These are phyloP conservation scores for Sesamia inferens DNA, from an alignment of 2,888 invertebrate genomes.

Conservation along the genomic window DNA sequence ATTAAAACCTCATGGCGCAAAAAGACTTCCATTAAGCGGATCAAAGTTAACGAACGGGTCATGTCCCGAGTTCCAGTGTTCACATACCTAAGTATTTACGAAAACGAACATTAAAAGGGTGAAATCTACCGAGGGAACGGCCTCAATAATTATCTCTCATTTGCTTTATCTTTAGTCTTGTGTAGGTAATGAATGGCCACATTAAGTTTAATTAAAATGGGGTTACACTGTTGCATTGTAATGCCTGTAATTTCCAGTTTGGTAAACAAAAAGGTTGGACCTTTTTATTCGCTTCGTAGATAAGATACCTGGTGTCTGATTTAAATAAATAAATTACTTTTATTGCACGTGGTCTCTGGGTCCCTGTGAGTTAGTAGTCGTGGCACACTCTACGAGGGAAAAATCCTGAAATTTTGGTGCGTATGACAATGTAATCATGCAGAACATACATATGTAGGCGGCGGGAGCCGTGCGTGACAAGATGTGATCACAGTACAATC, in stretches of 20 bases:
- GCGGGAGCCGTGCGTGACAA: slow-evolving; percentile 35
- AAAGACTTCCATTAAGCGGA: slow-evolving; percentile 50
- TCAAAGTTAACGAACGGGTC: slow-evolving; percentile 54
- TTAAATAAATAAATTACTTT: slow-evolving; percentile 44
- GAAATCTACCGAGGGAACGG: slow-evolving; percentile 68
- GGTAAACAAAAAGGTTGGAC: slow-evolving; percentile 43
- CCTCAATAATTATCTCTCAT: slow-evolving; percentile 74
- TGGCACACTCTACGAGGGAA: not conserved
- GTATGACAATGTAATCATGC: slow-evolving; percentile 53
- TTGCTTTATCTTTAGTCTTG: slow-evolving; percentile 74
- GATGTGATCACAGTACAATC: slow-evolving; percentile 41
- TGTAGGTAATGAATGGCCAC: slow-evolving; percentile 71
- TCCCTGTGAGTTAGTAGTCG: not conserved
- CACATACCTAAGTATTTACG: slow-evolving; percentile 58
- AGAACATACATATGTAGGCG: slow-evolving; percentile 43
- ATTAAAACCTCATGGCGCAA: slow-evolving; percentile 49
- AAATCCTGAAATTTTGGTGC: slow-evolving; percentile 6
- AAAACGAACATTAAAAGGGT: slow-evolving; percentile 61
- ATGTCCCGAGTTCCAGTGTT: slow-evolving; percentile 41
- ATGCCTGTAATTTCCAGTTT: slow-evolving; percentile 47
- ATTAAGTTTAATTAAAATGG: slow-evolving; percentile 78
- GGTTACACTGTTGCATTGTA: slow-evolving; percentile 57
- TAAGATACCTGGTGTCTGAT: slow-evolving; percentile 11
- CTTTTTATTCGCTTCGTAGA: slow-evolving; percentile 28
- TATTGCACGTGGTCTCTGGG: slow-evolving; percentile 8